Base-by-base conservation (phyloP, 2,888 invertebrate genomes). In the Ischnus inquisitorius region DNA sequence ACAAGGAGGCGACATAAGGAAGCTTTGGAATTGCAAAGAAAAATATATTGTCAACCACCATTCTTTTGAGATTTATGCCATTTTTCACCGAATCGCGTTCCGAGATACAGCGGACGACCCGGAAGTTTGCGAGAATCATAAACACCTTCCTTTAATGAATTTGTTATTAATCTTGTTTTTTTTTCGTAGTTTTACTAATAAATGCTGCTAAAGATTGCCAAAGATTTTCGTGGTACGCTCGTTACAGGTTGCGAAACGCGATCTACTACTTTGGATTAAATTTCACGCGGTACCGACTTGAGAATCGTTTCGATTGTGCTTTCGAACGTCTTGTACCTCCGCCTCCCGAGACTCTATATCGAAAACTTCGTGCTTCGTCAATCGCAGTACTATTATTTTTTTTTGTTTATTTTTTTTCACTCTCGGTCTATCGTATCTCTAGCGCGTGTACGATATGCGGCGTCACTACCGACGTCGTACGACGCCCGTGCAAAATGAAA, bases 281-380 rank as follows among this genome's bases (percentile, higher is more conserved):
- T 64, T 68, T 22, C 25, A 41, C 68, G 65, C 65, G 69, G 22
- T 64, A 68, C 57, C 22, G 79, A 46, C 57, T 60, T 46, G 76
- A 79, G 68, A 41, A 71, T 74, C 83, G 71, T 57, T 72, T 77
- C 78, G 75, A 82, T 74, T 81, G 76, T 79, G 78, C 75, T 74
- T 81, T 75, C 65, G 69, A 77, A 65, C 57, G 68, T 77, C 46
- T 60, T 60, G 41, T 79, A 62, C 39, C 48, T 71, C 34, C 67
- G 22, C 54, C 74, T 28, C 34, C 34, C 54, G 14, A 79, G 39
- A 65, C 48, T 69, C 65, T 34, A 41, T 46, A 62, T 51, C 39
- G 62, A 72, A 67, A 77, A 34, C 62, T 19, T 71, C 67, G 54
- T 74, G 39, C 62, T 46, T n/a, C 4, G 60, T 25, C 4, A 68